Conservation (phyloP, 2,797 vertebrate genomes). For the Oreochromis mossambicus region DNA sequence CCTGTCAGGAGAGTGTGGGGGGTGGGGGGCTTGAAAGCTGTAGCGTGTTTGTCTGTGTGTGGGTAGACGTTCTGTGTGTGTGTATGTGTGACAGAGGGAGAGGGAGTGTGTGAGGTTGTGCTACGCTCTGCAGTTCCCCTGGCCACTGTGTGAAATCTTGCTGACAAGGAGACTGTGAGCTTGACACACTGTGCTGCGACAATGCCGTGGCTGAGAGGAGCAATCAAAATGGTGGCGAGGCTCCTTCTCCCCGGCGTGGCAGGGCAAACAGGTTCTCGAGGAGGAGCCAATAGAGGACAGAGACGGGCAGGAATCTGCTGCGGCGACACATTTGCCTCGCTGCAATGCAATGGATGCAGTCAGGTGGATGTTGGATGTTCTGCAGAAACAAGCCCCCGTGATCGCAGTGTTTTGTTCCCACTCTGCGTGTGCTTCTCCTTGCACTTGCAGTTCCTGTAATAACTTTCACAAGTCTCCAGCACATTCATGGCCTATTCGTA, state of each 20-base stretch:
- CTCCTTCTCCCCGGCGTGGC: conserved; percentile 72
- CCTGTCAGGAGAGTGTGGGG: conserved; percentile 35
- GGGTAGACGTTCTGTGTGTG: neutral
- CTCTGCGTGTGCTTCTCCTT: neutral
- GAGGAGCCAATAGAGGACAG: conserved; percentile 61
- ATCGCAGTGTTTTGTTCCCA: neutral
- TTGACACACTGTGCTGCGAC: conserved; percentile 79
- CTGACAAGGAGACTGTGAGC: conserved; percentile 79
- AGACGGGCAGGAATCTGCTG: conserved; percentile 60
- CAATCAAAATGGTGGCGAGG: conserved; percentile 83
- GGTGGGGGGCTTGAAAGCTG: conserved; percentile 12
- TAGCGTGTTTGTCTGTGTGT: neutral
- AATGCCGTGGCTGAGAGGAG: conserved; percentile 74
- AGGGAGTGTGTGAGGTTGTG: conserved; percentile 24
- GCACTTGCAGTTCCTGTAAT: conserved; percentile 11
- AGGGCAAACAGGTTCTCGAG: conserved; percentile 77
- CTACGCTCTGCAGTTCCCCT: conserved; percentile 72
- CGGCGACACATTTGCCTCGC: conserved; percentile 49
- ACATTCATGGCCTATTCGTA: conserved; percentile 21
- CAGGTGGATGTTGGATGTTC: conserved; percentile 39
- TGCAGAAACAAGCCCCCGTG: conserved; percentile 29
- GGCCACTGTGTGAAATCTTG: conserved; percentile 80
- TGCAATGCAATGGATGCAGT: conserved; percentile 31
- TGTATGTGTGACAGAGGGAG: neutral
- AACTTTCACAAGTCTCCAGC: conserved; percentile 46